phyloP scores from a whole-genome alignment of 1,140 invertebrate species.

The Latrodectus geometricus region DNA sequence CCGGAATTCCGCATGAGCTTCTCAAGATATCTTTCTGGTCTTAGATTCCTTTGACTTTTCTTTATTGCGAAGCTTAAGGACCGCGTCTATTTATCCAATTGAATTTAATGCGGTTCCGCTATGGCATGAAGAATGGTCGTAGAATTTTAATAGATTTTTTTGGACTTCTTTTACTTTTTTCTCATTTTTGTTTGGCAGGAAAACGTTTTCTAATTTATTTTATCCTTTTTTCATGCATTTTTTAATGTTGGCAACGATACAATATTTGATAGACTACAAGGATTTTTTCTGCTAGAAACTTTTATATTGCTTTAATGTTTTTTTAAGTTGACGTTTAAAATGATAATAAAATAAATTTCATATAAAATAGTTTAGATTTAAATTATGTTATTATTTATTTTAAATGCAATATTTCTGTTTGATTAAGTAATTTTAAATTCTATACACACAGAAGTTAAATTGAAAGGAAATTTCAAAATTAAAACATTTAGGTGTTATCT shows the following conservation, averaged over 20 bases:
- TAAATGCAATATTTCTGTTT: too few species aligned
- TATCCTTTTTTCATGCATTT: neutral
- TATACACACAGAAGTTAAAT: too few species aligned
- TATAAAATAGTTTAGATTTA: too few species aligned
- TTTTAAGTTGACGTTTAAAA: too few species aligned
- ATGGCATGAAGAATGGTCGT: neutral
- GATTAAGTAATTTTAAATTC: too few species aligned
- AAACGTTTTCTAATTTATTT: neutral
- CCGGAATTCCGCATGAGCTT: neutral
- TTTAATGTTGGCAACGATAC: neutral
- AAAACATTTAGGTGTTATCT: too few species aligned
- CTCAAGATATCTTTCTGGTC: neutral
- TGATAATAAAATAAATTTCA: too few species aligned
- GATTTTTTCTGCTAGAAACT: too few species aligned
- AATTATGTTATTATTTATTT: too few species aligned
- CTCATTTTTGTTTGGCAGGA: neutral
- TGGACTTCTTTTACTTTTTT: neutral
- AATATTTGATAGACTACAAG: too few species aligned
- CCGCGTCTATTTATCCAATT: neutral
- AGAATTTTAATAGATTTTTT: conserved; percentile 1
- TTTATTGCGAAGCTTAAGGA: neutral
- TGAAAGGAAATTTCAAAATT: too few species aligned
- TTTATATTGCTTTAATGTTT: too few species aligned
- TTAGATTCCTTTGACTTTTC: neutral
- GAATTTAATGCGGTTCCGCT: neutral